These are phyloP conservation scores for Zygogramma bicolorata DNA, from an alignment of 2,888 invertebrate genomes.

Conservation along the genomic window DNA sequence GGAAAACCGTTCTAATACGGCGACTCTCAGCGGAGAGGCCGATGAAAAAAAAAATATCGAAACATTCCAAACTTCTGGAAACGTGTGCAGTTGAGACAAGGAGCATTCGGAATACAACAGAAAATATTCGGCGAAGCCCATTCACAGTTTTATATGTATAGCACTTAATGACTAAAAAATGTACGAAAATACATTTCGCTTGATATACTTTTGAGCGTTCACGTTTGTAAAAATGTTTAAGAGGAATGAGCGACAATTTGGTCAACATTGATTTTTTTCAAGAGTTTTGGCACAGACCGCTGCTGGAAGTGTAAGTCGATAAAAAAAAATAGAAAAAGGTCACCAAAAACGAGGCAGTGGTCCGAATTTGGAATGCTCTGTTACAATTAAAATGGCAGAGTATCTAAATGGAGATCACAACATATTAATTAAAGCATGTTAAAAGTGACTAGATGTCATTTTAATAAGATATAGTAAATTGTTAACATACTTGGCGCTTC, in stretches of 20 bases:
- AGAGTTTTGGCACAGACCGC: slow-evolving; percentile 50
- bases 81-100: too few species aligned
- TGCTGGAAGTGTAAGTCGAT: slow-evolving; percentile 14
- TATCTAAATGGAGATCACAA: slow-evolving; percentile 50
- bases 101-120: slow-evolving; percentile 21
- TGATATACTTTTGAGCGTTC: slow-evolving; percentile 40
- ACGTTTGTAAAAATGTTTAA: slow-evolving; percentile 31
- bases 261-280: slow-evolving; percentile 34
- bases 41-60: too few species aligned
- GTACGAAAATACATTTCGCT: slow-evolving; percentile 51
- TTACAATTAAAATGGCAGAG: slow-evolving; percentile 22
- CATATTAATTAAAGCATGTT: slow-evolving; percentile 44
- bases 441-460: slow-evolving; percentile 53
- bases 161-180: slow-evolving; percentile 53
- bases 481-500: neutral
- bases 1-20: too few species aligned
- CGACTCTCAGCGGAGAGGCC: too few species aligned
- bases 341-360: slow-evolving; percentile 14
- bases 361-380: slow-evolving; percentile 18
- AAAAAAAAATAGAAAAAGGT: neutral
- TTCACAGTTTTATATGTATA: slow-evolving; percentile 41
- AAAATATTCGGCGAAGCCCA: slow-evolving; percentile 27
- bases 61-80: too few species aligned
- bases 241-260: slow-evolving; percentile 46
- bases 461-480: slow-evolving; percentile 1